Evolutionary conservation across 2,797 vertebrate species (phyloP).

Genomic region (Sphenopsis melanotis): DNA sequence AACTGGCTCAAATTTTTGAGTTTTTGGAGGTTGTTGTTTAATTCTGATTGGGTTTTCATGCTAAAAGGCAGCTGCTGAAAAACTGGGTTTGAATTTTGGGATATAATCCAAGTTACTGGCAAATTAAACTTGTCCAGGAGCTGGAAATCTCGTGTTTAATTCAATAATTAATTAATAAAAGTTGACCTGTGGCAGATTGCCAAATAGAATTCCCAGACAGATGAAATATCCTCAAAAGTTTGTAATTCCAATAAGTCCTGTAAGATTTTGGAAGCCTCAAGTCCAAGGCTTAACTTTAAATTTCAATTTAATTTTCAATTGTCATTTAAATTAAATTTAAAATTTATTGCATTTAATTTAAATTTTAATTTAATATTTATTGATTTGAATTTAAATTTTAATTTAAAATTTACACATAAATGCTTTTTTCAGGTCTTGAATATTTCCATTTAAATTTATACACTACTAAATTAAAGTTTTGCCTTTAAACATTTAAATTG

Average conservation of each 20-base stretch:
- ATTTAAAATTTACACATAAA: background rate
- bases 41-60: background rate
- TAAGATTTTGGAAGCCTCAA: background rate
- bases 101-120: background rate
- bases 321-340: too few species aligned
- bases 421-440: too few species aligned
- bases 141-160: fast-evolving
- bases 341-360: too few species aligned
- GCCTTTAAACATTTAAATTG: background rate
- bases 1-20: background rate
- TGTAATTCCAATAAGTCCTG: background rate
- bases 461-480: background rate
- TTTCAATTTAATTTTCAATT: background rate
- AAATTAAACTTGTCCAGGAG: background rate
- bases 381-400: background rate
- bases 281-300: background rate
- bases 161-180: background rate
- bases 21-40: background rate
- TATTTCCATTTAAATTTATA: background rate
- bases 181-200: background rate
- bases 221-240: background rate
- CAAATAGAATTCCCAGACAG: background rate
- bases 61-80: background rate
- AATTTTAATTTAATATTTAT: background rate
- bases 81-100: background rate